Percentiles rank a stretch among this genome's conserved stretches.
Evolutionary conservation across 1,140 invertebrate genomes (phyloP).

Genomic region (Drosophila mojavensis): DNA sequence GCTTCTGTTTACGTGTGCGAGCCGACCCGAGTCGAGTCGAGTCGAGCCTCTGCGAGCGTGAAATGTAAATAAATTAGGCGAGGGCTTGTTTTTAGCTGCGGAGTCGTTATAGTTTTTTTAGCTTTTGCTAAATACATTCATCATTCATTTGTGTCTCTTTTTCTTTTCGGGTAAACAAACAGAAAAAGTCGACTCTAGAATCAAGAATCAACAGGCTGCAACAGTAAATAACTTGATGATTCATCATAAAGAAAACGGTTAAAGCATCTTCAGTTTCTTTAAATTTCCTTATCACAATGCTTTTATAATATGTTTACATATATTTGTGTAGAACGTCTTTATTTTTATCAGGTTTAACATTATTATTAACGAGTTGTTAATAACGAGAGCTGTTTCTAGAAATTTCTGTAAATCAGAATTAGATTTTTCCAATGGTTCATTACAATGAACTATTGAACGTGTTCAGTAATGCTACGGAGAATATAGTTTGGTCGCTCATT

Average conservation of each 20-base stretch:
- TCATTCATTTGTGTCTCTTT: background rate
- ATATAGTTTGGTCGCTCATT: too few relatives aligned
- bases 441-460: too few relatives aligned
- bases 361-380: too few relatives aligned
- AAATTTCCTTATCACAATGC: too few relatives aligned
- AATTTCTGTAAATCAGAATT: too few relatives aligned
- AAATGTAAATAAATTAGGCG: slow-evolving; percentile 36
- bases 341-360: too few relatives aligned
- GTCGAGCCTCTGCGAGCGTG: slow-evolving; percentile 51
- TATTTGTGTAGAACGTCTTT: too few relatives aligned
- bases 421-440: too few relatives aligned
- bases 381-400: too few relatives aligned
- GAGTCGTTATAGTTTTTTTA: background rate
- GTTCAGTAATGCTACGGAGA: too few relatives aligned
- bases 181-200: background rate
- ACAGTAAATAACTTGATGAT: background rate
- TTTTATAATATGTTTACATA: too few relatives aligned
- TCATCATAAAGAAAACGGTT: background rate
- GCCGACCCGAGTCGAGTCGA: background rate
- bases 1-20: background rate
- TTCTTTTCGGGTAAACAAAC: background rate
- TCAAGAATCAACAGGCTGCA: background rate
- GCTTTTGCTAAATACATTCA: background rate
- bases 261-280: too few relatives aligned
- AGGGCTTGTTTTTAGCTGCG: background rate